phyloP scores from a whole-genome alignment of 1,140 invertebrate genomes.

The Zaprionus nigranus region DNA sequence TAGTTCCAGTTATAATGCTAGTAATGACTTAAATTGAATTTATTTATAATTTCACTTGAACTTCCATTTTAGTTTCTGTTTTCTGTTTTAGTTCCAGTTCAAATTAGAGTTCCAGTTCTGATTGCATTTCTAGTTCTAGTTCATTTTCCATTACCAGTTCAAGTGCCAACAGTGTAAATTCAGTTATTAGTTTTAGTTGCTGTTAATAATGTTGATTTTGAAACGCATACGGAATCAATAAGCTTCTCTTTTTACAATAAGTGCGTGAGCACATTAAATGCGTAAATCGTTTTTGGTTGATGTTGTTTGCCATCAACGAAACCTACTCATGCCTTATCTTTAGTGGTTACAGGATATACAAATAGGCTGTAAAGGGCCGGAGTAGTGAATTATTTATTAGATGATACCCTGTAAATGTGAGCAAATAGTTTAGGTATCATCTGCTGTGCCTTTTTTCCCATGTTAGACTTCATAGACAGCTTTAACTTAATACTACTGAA shows the following conservation, averaged over 20 bases:
- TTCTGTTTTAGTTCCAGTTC: no score
- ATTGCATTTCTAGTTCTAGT: not conserved
- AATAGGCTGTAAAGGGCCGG: not conserved
- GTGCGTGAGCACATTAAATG: not conserved
- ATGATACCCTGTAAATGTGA: not conserved
- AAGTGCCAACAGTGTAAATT: not conserved
- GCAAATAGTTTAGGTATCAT: not conserved
- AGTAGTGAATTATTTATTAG: not conserved
- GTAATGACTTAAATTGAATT: no score
- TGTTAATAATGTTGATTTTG: not conserved
- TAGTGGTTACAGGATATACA: constrained; percentile 7
- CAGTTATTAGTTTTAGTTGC: not conserved
- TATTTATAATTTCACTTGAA: no score
- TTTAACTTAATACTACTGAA: no score
- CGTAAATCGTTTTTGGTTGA: not conserved
- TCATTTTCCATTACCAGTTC: not conserved
- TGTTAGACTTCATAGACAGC: not conserved
- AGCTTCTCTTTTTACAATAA: not conserved
- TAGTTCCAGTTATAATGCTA: not conserved
- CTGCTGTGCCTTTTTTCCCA: not conserved
- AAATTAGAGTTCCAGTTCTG: not conserved
- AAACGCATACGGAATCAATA: not conserved
- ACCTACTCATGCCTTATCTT: not conserved
- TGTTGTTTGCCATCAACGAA: not conserved
- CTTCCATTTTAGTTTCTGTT: no score